A percentile compares a stretch with the other conserved stretches of the same genome.
phyloP scores from a whole-genome alignment of 2,888 invertebrate genomes.

The Himalopsyche japonica region DNA sequence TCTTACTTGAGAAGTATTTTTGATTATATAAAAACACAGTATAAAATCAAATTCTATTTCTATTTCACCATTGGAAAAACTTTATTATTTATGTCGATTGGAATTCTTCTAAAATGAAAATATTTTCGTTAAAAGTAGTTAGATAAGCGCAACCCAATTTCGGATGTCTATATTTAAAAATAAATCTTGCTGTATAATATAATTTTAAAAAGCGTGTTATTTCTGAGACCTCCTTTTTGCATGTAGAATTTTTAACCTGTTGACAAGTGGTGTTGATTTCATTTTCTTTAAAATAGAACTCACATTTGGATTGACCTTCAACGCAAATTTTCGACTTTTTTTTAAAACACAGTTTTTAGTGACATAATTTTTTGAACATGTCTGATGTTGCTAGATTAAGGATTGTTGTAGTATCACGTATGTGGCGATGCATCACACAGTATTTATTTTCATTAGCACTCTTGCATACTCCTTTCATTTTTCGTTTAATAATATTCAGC shows the following conservation, averaged over 20 bases:
- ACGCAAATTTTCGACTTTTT: background rate
- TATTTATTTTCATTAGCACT: background rate
- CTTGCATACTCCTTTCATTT: background rate
- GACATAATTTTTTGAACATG: background rate
- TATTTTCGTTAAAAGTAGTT: slow-evolving; percentile 41
- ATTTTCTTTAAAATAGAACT: background rate
- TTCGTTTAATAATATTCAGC: background rate
- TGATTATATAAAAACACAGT: no score
- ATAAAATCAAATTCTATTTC: no score
- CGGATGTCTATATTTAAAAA: background rate
- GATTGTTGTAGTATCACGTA: background rate
- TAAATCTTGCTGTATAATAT: background rate
- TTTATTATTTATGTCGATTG: background rate
- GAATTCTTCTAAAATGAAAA: slow-evolving; percentile 42
- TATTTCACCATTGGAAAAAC: background rate
- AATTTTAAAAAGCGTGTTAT: background rate
- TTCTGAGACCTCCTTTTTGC: slow-evolving; percentile 20
- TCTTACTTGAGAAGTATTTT: no score
- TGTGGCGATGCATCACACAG: background rate
- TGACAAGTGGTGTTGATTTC: slow-evolving; percentile 33
- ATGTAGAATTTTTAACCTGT: slow-evolving; percentile 39
- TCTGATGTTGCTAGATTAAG: background rate
- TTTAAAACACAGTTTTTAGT: background rate
- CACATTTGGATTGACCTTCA: background rate
- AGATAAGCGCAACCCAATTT: background rate